A percentile compares a stretch with the other conserved stretches of the same genome.
Conservation (phyloP, 2,797 vertebrate species). For the Neomorphus geoffroyi region DNA sequence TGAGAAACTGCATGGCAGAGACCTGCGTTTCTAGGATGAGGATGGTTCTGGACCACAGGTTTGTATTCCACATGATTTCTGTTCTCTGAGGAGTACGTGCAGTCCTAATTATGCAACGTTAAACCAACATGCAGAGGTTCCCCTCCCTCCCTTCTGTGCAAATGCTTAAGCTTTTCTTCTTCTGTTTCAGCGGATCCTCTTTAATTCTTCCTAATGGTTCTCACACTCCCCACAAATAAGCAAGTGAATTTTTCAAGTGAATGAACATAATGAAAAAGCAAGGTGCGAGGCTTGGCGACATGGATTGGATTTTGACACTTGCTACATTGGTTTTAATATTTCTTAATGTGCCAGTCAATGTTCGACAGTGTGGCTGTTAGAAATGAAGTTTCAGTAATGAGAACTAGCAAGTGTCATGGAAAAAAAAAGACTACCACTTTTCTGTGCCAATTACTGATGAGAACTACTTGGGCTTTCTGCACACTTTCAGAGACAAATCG, state of each 20-base stretch:
- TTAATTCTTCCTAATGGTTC: background rate
- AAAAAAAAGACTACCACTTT: background rate
- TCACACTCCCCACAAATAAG: background rate
- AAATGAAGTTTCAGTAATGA: background rate
- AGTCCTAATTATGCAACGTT: background rate
- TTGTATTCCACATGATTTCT: constrained; percentile 39
- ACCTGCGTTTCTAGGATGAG: constrained; percentile 47
- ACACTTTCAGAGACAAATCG: background rate
- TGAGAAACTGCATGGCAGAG: constrained; percentile 18
- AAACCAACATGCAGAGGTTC: background rate
- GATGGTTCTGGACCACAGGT: constrained; percentile 33
- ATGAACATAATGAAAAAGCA: background rate
- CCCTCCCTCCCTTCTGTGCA: background rate
- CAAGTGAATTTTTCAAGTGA: background rate
- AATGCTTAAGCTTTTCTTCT: constrained; percentile 12
- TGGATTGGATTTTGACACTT: background rate
- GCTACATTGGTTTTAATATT: background rate
- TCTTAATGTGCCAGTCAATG: background rate
- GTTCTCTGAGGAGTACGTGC: constrained; percentile 10
- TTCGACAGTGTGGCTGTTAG: background rate
- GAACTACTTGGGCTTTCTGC: background rate
- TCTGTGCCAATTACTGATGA: background rate
- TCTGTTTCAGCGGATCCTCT: constrained; percentile 2
- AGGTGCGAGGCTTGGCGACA: background rate
- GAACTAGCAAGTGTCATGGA: background rate